These are phyloP conservation scores for Andrena flavipes DNA, from an alignment of 2,888 invertebrate species.

Conservation along the genomic window DNA sequence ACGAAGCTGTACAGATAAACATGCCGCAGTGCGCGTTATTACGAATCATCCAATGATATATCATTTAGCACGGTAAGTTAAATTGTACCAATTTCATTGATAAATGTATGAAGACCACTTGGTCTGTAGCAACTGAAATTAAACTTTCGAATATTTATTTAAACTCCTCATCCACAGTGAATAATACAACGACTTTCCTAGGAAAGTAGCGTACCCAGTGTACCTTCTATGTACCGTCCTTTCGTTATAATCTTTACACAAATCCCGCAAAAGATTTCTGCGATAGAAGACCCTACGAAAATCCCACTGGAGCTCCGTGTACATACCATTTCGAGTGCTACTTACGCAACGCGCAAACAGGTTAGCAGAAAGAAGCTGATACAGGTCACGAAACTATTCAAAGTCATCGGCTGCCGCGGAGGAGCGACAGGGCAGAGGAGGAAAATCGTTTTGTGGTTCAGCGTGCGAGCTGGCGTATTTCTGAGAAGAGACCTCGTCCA, in stretches of 20 bases:
- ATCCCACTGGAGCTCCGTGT: too few species aligned
- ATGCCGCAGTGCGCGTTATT: neutral
- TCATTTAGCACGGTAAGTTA: neutral
- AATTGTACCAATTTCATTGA: neutral
- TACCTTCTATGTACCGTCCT: too few species aligned
- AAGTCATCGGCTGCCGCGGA: constrained; percentile 34
- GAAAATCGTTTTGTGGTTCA: constrained; percentile 67
- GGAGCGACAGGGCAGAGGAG: constrained; percentile 53
- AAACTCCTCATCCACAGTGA: too few species aligned
- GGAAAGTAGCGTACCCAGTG: too few species aligned
- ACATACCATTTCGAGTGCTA: neutral
- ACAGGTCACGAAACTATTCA: constrained; percentile 6
- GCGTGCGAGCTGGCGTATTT: constrained; percentile 75
- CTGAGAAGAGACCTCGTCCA: constrained; percentile 78
- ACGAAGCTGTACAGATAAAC: constrained; percentile 21
- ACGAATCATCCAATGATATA: neutral
- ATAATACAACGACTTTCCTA: too few species aligned
- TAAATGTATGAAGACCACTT: neutral
- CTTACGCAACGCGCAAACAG: neutral
- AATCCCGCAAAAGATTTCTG: too few species aligned
- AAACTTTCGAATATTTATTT: too few species aligned
- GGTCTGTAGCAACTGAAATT: too few species aligned
- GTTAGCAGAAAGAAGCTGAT: constrained; percentile 14
- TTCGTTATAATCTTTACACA: too few species aligned
- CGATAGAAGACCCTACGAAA: too few species aligned